Percentiles rank a stretch among this genome's conserved stretches.
Evolutionary conservation across 2,797 vertebrate genomes (phyloP).

Genomic region (Tarsius wallacei): DNA sequence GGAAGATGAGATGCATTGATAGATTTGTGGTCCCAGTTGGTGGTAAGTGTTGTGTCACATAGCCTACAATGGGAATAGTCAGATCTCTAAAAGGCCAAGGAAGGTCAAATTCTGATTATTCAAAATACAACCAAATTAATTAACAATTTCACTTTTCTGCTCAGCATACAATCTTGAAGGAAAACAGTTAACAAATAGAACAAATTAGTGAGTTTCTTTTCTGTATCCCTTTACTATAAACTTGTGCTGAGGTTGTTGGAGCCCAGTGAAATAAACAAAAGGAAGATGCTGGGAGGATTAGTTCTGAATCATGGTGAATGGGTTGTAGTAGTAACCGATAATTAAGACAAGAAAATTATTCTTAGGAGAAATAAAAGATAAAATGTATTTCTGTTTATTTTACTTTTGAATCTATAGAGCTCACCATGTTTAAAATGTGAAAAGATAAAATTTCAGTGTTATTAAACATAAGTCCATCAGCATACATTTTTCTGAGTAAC

Average conservation of each 20-base stretch:
- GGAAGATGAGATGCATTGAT: not conserved
- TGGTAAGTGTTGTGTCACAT: not conserved
- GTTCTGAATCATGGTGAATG: not conserved
- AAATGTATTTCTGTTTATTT: slow-evolving; percentile 6
- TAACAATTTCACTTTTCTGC: slow-evolving; percentile 7
- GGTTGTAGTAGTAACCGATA: not conserved
- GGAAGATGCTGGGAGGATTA: not conserved
- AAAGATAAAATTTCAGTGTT: slow-evolving; percentile 28
- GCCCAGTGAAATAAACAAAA: not conserved
- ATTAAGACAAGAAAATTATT: not conserved
- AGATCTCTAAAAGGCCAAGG: not conserved
- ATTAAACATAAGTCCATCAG: slow-evolving; percentile 20
- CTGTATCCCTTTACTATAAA: not conserved
- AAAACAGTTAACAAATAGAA: not conserved
- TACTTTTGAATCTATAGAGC: not conserved
- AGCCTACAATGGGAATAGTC: not conserved
- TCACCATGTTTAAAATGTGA: slow-evolving; percentile 5
- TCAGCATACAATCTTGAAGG: not conserved
- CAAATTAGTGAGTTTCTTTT: not conserved
- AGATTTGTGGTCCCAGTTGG: not conserved
- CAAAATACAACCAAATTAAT: not conserved
- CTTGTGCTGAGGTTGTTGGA: not conserved
- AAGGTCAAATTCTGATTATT: slow-evolving; percentile 16
- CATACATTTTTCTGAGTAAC: not conserved
- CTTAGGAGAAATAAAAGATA: not conserved